A percentile compares a stretch with the other conserved stretches of the same genome.
These are phyloP conservation scores for Schizothorax lantsangensis DNA, from an alignment of 2,797 vertebrate species.

Conservation along the genomic window DNA sequence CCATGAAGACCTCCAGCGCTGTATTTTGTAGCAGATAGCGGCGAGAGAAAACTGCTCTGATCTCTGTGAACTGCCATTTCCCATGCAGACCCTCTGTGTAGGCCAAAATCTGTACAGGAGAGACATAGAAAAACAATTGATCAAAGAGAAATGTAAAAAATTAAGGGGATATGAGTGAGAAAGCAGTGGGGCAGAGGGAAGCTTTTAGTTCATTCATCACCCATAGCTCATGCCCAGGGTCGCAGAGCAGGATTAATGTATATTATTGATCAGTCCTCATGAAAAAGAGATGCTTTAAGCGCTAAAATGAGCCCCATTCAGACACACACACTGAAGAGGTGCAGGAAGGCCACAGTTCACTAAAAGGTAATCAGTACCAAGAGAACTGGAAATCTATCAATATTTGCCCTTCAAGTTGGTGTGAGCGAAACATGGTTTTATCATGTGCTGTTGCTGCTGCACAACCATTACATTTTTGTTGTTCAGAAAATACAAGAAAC, in stretches of 20 bases:
- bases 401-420: constrained; percentile 53
- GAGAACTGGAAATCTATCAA: constrained; percentile 58
- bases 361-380: constrained; percentile 77
- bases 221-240: constrained; percentile 56
- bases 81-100: constrained; percentile 97
- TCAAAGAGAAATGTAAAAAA: constrained; percentile 6
- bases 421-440: constrained; percentile 34
- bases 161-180: not conserved
- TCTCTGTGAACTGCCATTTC: constrained; percentile 98
- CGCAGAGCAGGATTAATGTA: constrained; percentile 78
- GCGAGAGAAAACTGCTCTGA: constrained; percentile 92
- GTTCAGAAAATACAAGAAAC: not conserved
- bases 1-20: constrained; percentile 97
- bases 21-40: constrained; percentile 97
- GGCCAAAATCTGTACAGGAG: constrained; percentile 83
- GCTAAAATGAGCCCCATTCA: constrained; percentile 74
- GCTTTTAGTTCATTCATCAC: constrained; percentile 75
- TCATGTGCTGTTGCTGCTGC: constrained; percentile 1
- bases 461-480: not conserved
- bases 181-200: constrained; percentile 14
- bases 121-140: not conserved
- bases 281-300: constrained; percentile 81
- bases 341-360: constrained; percentile 69
- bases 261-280: constrained; percentile 83
- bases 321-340: constrained; percentile 55